Conservation (phyloP, 1,140 invertebrate species). For the Drosophila simulans region DNA sequence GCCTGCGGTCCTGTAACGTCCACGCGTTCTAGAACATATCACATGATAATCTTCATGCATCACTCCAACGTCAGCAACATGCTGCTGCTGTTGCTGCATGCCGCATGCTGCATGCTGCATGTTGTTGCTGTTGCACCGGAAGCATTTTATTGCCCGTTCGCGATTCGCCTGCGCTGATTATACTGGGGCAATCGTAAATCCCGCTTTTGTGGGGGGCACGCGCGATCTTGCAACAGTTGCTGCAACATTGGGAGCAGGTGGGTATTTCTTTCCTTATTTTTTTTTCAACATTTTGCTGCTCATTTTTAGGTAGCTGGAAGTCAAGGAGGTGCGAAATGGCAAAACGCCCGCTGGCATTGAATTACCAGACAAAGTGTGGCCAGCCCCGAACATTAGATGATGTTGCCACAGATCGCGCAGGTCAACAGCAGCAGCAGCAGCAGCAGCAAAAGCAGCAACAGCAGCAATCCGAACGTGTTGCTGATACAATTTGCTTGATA, state of each 20-base stretch:
- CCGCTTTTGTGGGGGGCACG: conserved; percentile 76
- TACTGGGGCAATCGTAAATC: conserved; percentile 69
- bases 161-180: conserved; percentile 79
- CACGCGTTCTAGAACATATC: conserved; percentile 76
- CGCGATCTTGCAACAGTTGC: conserved; percentile 57
- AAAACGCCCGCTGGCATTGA: conserved; percentile 80
- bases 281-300: neutral
- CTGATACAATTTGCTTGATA: conserved; percentile 82
- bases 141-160: conserved; percentile 78
- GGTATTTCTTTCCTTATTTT: conserved; percentile 19
- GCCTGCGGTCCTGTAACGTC: conserved; percentile 41
- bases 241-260: conserved; percentile 61
- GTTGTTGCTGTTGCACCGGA: conserved; percentile 63
- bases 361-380: conserved; percentile 81
- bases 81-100: conserved; percentile 20
- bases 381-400: conserved; percentile 74
- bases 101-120: too few relatives aligned
- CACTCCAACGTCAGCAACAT: conserved; percentile 71
- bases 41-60: conserved; percentile 83
- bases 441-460: conserved; percentile 28
- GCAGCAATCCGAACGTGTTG: conserved; percentile 68
- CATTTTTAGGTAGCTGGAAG: conserved; percentile 62
- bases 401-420: conserved; percentile 63
- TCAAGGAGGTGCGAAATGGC: conserved; percentile 81
- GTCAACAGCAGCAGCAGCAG: conserved; percentile 47